These are phyloP conservation scores for Pomacea canaliculata DNA, from an alignment of 2,888 invertebrate species.

Conservation along the genomic window DNA sequence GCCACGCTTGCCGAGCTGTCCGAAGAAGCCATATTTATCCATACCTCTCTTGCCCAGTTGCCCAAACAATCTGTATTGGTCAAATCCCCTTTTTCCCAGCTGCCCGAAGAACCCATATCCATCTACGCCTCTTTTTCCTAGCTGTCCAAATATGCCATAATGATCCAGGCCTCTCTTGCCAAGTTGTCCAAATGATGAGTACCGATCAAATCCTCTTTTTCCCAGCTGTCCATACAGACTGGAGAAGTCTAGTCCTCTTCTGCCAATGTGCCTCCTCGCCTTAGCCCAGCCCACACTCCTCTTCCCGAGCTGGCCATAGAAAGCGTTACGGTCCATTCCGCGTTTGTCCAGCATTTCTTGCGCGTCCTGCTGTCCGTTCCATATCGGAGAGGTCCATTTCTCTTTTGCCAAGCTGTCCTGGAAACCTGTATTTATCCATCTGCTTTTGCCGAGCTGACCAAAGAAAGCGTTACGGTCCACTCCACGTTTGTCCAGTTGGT, in stretches of 20 bases:
- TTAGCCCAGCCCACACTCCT: not conserved
- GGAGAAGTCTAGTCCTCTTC: not conserved
- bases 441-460: slow-evolving; percentile 17
- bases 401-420: slow-evolving; percentile 22
- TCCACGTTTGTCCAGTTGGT: not conserved
- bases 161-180: slow-evolving; percentile 27
- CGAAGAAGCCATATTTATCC: slow-evolving; percentile 11
- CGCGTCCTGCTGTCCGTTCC: slow-evolving; percentile 5
- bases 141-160: slow-evolving; percentile 10
- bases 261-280: not conserved
- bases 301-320: not conserved
- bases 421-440: slow-evolving; percentile 12
- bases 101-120: slow-evolving; percentile 11
- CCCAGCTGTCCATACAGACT: slow-evolving; percentile 19
- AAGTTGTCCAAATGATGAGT: slow-evolving; percentile 17
- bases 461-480: slow-evolving; percentile 9
- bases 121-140: slow-evolving; percentile 18
- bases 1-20: slow-evolving; percentile 19
- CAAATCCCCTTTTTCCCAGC: slow-evolving; percentile 17
- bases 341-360: not conserved
- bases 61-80: slow-evolving; percentile 4
- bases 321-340: not conserved
- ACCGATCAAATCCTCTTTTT: slow-evolving; percentile 20
- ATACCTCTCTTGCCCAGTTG: slow-evolving; percentile 18
- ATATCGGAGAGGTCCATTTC: slow-evolving; percentile 14